Conservation (phyloP, 2,888 invertebrate genomes). For the Ecliptopera silaceata region DNA sequence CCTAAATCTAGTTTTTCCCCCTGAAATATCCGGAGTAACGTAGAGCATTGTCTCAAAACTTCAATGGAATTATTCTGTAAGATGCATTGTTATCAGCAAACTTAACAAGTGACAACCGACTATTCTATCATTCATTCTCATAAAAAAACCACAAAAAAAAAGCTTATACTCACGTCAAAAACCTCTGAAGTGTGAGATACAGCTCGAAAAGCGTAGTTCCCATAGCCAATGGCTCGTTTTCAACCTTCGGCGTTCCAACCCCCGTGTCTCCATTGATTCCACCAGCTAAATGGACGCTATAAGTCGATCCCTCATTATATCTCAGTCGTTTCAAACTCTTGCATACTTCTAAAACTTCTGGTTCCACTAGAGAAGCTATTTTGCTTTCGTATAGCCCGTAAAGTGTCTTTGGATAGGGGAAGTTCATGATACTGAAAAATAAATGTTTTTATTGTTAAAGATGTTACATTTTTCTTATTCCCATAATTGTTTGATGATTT, state of each 20-base stretch:
- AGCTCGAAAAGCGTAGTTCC: slow-evolving; percentile 96
- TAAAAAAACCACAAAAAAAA: too few relatives aligned
- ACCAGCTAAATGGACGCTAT: slow-evolving; percentile 73
- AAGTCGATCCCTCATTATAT: slow-evolving; percentile 74
- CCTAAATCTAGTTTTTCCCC: too few relatives aligned
- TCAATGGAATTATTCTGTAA: too few relatives aligned
- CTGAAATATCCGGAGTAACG: too few relatives aligned
- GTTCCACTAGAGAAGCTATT: slow-evolving; percentile 87
- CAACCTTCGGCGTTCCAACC: slow-evolving; percentile 69
- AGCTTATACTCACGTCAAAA: slow-evolving; percentile 85
- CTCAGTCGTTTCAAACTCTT: slow-evolving; percentile 86
- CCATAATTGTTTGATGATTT: too few relatives aligned
- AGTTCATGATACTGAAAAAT: slow-evolving; percentile 85
- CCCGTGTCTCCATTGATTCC: slow-evolving; percentile 80
- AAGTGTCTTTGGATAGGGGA: slow-evolving; percentile 88
- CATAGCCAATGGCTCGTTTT: slow-evolving; percentile 87
- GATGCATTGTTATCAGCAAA: too few relatives aligned
- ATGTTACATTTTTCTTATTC: too few relatives aligned
- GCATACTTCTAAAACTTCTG: slow-evolving; percentile 88
- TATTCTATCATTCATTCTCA: too few relatives aligned
- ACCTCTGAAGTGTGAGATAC: slow-evolving; percentile 94
- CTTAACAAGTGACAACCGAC: too few relatives aligned
- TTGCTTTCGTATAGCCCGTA: slow-evolving; percentile 89
- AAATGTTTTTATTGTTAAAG: too few relatives aligned
- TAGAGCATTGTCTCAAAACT: too few relatives aligned